These are phyloP conservation scores for Zaprionus camerounensis DNA, from an alignment of 1,140 invertebrate species.

Conservation along the genomic window DNA sequence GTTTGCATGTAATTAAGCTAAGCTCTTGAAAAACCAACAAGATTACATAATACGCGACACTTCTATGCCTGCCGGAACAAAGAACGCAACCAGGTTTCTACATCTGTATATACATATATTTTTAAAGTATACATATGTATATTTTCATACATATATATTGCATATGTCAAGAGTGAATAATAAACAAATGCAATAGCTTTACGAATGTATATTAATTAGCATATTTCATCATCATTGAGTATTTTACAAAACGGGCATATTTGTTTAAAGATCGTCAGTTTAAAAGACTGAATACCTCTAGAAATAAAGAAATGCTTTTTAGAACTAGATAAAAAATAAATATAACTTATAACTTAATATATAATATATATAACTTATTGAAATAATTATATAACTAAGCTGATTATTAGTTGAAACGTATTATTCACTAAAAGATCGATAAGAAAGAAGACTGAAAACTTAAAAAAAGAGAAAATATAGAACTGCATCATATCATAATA, in stretches of 20 bases:
- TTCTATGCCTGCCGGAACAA: background rate
- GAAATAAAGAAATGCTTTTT: background rate
- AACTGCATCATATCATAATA: too few relatives aligned
- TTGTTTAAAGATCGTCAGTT: background rate
- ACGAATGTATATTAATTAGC: constrained; percentile 5
- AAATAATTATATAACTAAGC: too few relatives aligned
- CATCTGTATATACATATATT: background rate
- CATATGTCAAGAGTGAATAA: background rate
- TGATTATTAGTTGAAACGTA: too few relatives aligned
- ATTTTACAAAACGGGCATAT: background rate
- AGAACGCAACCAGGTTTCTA: background rate
- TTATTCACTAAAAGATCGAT: too few relatives aligned
- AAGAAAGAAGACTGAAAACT: too few relatives aligned
- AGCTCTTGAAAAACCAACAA: background rate
- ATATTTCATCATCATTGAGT: constrained; percentile 1
- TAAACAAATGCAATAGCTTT: constrained; percentile 9
- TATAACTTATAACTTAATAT: too few relatives aligned
- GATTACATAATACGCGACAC: background rate
- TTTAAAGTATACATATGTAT: background rate
- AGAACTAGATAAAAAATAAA: background rate
- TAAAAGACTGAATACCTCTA: background rate
- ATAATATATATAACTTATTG: too few relatives aligned
- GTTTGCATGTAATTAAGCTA: background rate
- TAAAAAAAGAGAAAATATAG: too few relatives aligned
- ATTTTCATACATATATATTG: background rate